A percentile compares a stretch with the other conserved stretches of the same genome.
Evolutionary conservation across 1,140 invertebrate species (phyloP).

Genomic region (Trichogramma pretiosum): DNA sequence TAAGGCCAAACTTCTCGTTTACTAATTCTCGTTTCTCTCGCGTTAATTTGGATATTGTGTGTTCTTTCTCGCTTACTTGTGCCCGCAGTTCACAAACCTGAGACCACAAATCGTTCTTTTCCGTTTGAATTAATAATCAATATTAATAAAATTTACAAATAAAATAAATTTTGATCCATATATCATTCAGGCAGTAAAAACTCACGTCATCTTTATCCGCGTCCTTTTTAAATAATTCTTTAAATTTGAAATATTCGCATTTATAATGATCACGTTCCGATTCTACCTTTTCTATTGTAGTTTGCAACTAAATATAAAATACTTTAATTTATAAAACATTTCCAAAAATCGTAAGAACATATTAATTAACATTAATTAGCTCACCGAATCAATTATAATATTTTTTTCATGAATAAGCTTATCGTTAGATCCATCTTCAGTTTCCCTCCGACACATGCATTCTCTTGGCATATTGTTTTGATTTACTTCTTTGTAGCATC

Average conservation of each 20-base stretch:
- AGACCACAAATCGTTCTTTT: conserved; percentile 22
- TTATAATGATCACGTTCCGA: conserved; percentile 47
- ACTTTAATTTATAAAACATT: neutral
- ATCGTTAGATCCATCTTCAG: neutral
- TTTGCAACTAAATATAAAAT: conserved; percentile 26
- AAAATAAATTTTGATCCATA: too few relatives aligned
- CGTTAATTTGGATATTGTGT: conserved; percentile 35
- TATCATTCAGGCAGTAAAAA: too few relatives aligned
- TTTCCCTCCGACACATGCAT: neutral
- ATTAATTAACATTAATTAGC: neutral
- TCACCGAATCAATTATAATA: conserved; percentile 15
- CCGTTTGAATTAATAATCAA: too few relatives aligned
- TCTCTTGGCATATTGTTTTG: neutral
- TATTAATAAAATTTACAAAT: too few relatives aligned
- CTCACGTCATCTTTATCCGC: conserved; percentile 36
- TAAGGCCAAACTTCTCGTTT: conserved; percentile 41
- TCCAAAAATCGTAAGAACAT: too few relatives aligned
- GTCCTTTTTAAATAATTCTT: conserved; percentile 36
- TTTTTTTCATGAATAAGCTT: conserved; percentile 9
- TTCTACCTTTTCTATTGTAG: conserved; percentile 34
- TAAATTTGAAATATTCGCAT: conserved; percentile 42
- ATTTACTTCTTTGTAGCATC: conserved; percentile 2
- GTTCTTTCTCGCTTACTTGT: conserved; percentile 40
- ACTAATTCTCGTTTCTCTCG: conserved; percentile 38
- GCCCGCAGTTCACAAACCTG: conserved; percentile 32